These are phyloP conservation scores for Drosophila simulans DNA, from an alignment of 1,140 invertebrate genomes.

Conservation along the genomic window DNA sequence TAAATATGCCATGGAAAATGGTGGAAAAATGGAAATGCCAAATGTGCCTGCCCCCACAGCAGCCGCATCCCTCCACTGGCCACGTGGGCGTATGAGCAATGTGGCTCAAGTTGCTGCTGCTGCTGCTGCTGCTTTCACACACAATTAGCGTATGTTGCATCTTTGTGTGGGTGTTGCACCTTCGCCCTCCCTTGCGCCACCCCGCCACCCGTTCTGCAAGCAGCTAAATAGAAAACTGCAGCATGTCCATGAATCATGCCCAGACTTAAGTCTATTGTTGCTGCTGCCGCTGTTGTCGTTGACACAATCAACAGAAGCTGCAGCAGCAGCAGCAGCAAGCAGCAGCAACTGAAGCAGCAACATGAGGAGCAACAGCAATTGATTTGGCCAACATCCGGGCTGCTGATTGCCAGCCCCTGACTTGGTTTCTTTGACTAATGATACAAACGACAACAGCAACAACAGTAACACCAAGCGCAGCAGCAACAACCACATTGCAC, in stretches of 20 bases:
- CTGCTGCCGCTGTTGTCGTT: constrained; percentile 53
- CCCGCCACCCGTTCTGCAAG: background rate
- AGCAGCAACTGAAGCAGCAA: constrained; percentile 45
- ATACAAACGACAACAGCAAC: constrained; percentile 65
- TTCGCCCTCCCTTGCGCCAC: background rate
- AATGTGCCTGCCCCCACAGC: constrained; percentile 15
- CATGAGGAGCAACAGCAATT: constrained; percentile 32
- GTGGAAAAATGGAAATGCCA: constrained; percentile 68
- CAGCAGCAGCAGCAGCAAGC: constrained; percentile 40
- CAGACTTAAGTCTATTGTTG: constrained; percentile 70
- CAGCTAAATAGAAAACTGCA: constrained; percentile 56
- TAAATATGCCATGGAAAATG: constrained; percentile 75
- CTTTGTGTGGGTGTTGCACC: constrained; percentile 67
- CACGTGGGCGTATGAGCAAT: constrained; percentile 76
- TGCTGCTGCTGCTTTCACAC: constrained; percentile 68
- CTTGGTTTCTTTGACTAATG: constrained; percentile 78
- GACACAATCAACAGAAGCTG: constrained; percentile 57
- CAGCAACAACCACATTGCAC: constrained; percentile 31
- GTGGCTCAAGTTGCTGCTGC: constrained; percentile 37
- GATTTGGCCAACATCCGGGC: constrained; percentile 52
- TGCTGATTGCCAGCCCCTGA: constrained; percentile 76
- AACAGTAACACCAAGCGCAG: constrained; percentile 32
- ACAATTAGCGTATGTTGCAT: constrained; percentile 76
- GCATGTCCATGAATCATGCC: constrained; percentile 78
- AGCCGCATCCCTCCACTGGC: constrained; percentile 16